Percentiles rank a stretch among this genome's conserved stretches.
Evolutionary conservation across 2,888 invertebrate species (phyloP).

Genomic region (Caenorhabditis sp.): DNA sequence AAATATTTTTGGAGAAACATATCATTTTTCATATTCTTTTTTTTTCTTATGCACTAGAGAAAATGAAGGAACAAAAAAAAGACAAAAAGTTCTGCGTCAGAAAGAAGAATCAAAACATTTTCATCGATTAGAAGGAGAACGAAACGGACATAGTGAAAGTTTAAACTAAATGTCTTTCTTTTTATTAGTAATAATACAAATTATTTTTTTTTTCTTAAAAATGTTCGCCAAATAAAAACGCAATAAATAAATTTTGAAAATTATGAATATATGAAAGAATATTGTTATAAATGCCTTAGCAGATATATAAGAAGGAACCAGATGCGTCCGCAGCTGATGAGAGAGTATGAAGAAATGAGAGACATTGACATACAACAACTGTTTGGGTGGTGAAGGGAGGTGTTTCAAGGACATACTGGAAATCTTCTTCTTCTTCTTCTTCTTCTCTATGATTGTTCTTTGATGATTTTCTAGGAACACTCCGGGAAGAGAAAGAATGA

Average conservation of each 20-base stretch:
- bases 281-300: too few species aligned
- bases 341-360: constrained; percentile 10
- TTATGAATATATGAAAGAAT: constrained; percentile 9
- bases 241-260: not conserved
- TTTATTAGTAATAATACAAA: not conserved
- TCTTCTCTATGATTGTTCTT: not conserved
- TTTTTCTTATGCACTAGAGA: too few species aligned
- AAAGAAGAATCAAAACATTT: not conserved
- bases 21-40: too few species aligned
- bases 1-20: too few species aligned
- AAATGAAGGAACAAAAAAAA: not conserved
- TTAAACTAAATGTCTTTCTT: not conserved
- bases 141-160: constrained; percentile 4
- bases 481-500: not conserved
- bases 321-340: constrained; percentile 16
- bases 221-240: not conserved
- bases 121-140: not conserved
- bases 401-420: constrained; percentile 2
- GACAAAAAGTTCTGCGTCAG: not conserved
- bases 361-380: constrained; percentile 17
- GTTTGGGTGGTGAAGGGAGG: constrained; percentile 18
- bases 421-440: not conserved
- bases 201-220: not conserved
- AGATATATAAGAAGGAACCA: constrained; percentile 28
- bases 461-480: not conserved